Percentiles rank a stretch among this genome's conserved stretches.
These are phyloP conservation scores for Hippocampus abdominalis DNA, from an alignment of 2,113 vertebrate genomes.

Conservation along the genomic window DNA sequence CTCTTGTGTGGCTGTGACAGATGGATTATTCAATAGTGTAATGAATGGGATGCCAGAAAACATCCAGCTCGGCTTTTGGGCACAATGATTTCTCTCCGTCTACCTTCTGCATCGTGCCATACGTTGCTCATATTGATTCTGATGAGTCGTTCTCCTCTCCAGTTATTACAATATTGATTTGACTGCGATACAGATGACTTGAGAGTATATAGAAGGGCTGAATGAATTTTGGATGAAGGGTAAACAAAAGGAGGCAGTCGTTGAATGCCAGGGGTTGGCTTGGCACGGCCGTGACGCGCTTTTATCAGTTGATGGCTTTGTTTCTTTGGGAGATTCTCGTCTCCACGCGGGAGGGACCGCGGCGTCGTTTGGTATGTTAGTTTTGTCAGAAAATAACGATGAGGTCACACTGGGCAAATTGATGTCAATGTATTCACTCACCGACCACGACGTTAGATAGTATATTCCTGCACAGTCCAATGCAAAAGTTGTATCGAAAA, in stretches of 20 bases:
- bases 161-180: slow-evolving; percentile 72
- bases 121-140: slow-evolving; percentile 67
- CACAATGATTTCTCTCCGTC: slow-evolving; percentile 65
- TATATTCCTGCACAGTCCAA: background rate
- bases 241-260: slow-evolving; percentile 10
- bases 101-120: slow-evolving; percentile 48
- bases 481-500: background rate
- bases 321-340: background rate
- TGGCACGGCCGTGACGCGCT: background rate
- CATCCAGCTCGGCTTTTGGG: slow-evolving; percentile 56
- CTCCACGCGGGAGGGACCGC: background rate
- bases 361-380: background rate
- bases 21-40: slow-evolving; percentile 69
- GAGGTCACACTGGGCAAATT: background rate
- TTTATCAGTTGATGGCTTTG: slow-evolving; percentile 19
- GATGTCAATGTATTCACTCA: background rate
- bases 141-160: slow-evolving; percentile 62
- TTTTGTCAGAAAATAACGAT: background rate
- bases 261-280: background rate
- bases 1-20: slow-evolving; percentile 50
- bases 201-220: slow-evolving; percentile 13
- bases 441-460: background rate
- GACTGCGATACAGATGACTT: slow-evolving; percentile 43
- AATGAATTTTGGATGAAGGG: slow-evolving; percentile 23
- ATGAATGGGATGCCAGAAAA: slow-evolving; percentile 68